A percentile compares a stretch with the other conserved stretches of the same genome.
Conservation (phyloP, 1,140 invertebrate genomes). For the Eurosta solidaginis region DNA sequence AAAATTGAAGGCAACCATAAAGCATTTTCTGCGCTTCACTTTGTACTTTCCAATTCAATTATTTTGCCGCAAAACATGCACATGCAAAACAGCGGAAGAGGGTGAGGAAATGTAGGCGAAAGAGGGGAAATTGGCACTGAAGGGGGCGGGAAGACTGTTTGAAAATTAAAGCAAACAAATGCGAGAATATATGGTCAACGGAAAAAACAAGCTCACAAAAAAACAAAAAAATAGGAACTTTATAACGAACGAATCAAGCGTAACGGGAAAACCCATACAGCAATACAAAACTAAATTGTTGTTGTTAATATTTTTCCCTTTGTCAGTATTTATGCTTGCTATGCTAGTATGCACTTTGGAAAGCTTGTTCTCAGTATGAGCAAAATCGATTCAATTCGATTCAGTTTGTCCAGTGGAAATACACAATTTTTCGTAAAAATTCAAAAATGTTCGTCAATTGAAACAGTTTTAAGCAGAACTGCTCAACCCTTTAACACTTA, state of each 20-base stretch:
- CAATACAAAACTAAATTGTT: background rate
- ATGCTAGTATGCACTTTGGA: background rate
- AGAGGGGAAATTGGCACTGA: background rate
- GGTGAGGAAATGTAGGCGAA: background rate
- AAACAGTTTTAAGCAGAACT: too few relatives aligned
- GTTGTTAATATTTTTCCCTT: background rate
- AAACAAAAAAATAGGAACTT: background rate
- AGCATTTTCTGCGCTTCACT: constrained; percentile 29
- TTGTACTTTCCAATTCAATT: constrained; percentile 37
- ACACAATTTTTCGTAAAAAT: too few relatives aligned
- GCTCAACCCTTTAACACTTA: too few relatives aligned
- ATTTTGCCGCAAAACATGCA: constrained; percentile 32
- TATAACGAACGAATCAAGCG: constrained; percentile 31
- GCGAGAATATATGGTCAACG: background rate
- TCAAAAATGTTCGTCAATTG: too few relatives aligned
- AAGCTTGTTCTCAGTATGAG: too few relatives aligned
- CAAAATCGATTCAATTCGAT: too few relatives aligned
- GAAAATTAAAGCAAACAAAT: background rate
- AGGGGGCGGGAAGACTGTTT: background rate
- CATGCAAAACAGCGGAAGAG: background rate
- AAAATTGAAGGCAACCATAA: constrained; percentile 31
- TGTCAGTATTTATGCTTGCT: background rate
- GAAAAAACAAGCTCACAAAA: background rate
- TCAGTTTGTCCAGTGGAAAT: too few relatives aligned
- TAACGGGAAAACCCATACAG: background rate